A percentile compares a stretch with the other conserved stretches of the same genome.
phyloP scores from a whole-genome alignment of 1,140 invertebrate genomes.

The Zaprionus lachaisei region DNA sequence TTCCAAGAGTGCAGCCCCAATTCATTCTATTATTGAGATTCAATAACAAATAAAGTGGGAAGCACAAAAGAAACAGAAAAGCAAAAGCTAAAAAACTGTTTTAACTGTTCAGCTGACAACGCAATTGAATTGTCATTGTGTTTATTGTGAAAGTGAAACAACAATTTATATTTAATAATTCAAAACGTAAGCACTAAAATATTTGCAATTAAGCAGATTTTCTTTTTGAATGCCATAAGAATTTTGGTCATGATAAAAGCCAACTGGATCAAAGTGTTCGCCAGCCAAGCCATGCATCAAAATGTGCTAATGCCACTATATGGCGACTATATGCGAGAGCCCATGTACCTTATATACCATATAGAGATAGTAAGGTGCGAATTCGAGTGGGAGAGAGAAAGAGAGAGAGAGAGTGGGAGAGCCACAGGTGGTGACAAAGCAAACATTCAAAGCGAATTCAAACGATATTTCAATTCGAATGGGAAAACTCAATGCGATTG shows the following conservation, averaged over 20 bases:
- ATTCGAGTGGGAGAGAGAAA: conserved; percentile 4
- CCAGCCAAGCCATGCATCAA: conserved; percentile 20
- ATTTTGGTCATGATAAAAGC: background rate
- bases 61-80: conserved; percentile 9
- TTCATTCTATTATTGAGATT: conserved; percentile 12
- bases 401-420: background rate
- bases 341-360: conserved; percentile 2
- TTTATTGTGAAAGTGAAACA: conserved; percentile 9
- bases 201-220: conserved; percentile 5
- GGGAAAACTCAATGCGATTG: conserved; percentile 27
- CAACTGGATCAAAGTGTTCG: conserved; percentile 30
- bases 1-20: background rate
- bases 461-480: conserved; percentile 58
- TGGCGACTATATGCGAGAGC: background rate
- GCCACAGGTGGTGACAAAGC: conserved; percentile 66
- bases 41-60: conserved; percentile 25
- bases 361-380: background rate
- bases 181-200: conserved; percentile 62
- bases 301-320: conserved; percentile 52
- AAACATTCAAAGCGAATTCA: conserved; percentile 24
- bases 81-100: conserved; percentile 37
- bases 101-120: conserved; percentile 48
- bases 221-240: conserved; percentile 2
- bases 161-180: background rate
- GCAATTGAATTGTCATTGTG: conserved; percentile 39